Conservation (phyloP, 2,888 invertebrate genomes). For the Diarsia brunnea region DNA sequence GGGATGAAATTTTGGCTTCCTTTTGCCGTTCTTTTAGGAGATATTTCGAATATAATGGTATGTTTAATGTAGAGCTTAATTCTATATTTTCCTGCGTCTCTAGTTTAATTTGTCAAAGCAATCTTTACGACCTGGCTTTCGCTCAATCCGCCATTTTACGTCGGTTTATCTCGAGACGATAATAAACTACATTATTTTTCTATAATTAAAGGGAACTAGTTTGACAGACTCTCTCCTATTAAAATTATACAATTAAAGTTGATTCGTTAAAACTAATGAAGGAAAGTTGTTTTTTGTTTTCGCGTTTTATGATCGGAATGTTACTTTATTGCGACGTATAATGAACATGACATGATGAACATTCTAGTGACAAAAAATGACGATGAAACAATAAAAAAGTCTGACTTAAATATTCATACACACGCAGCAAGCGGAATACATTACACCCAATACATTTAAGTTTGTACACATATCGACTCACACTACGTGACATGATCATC, state of each 20-base stretch:
- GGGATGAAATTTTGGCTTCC: neutral
- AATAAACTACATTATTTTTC: slow-evolving; percentile 34
- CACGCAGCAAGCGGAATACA: neutral
- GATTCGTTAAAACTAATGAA: slow-evolving; percentile 44
- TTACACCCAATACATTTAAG: no score
- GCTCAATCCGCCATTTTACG: slow-evolving; percentile 29
- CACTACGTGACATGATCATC: neutral
- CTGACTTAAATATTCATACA: neutral
- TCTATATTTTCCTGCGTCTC: slow-evolving; percentile 5
- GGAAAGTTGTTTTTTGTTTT: slow-evolving; percentile 33
- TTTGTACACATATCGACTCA: neutral
- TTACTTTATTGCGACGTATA: slow-evolving; percentile 3
- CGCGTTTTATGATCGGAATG: slow-evolving; percentile 17
- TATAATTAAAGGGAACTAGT: slow-evolving; percentile 45
- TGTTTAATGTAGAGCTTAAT: neutral
- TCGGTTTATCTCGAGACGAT: slow-evolving; percentile 31
- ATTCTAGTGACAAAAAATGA: neutral
- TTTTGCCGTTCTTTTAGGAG: no score
- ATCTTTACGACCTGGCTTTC: slow-evolving; percentile 33
- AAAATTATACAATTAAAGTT: slow-evolving; percentile 30
- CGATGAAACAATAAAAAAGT: neutral
- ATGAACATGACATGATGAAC: neutral
- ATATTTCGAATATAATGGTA: neutral
- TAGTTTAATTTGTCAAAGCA: slow-evolving; percentile 13
- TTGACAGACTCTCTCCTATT: slow-evolving; percentile 48